phyloP scores from a whole-genome alignment of 2,888 invertebrate species.

The Thymelicus acteon region DNA sequence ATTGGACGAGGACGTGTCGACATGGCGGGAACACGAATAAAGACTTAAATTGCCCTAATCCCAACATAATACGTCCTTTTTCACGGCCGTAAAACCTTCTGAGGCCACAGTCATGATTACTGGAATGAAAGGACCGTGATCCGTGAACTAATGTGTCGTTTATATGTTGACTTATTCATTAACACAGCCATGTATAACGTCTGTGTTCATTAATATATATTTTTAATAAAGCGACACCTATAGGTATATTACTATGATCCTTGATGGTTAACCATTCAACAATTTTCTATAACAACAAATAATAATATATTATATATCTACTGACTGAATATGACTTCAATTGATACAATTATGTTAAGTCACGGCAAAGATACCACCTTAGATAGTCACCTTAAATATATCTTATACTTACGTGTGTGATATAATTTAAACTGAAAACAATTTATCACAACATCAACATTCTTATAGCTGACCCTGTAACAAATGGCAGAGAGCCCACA shows the following conservation, averaged over 20 bases:
- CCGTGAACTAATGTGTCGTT: slow-evolving; percentile 19
- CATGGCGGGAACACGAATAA: slow-evolving; percentile 69
- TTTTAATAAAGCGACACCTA: no score
- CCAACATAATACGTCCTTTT: slow-evolving; percentile 52
- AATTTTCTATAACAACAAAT: no score
- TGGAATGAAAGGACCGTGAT: slow-evolving; percentile 23
- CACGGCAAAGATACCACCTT: no score
- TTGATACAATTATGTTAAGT: no score
- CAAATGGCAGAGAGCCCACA: slow-evolving; percentile 33
- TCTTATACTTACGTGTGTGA: background rate
- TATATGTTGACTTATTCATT: slow-evolving; percentile 13
- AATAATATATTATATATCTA: no score
- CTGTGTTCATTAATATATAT: no score
- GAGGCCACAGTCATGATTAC: slow-evolving; percentile 32
- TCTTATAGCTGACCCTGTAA: slow-evolving; percentile 55
- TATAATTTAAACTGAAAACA: slow-evolving; percentile 1
- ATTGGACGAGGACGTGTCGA: slow-evolving; percentile 64
- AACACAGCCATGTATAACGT: no score
- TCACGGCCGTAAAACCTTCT: slow-evolving; percentile 37
- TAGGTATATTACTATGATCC: no score
- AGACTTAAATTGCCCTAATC: slow-evolving; percentile 59
- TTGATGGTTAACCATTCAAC: no score
- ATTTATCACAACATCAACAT: slow-evolving; percentile 51
- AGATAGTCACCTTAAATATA: no score
- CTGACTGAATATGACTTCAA: no score